These are phyloP conservation scores for Silurus asotus DNA, from an alignment of 2,113 vertebrate genomes.

Conservation along the genomic window DNA sequence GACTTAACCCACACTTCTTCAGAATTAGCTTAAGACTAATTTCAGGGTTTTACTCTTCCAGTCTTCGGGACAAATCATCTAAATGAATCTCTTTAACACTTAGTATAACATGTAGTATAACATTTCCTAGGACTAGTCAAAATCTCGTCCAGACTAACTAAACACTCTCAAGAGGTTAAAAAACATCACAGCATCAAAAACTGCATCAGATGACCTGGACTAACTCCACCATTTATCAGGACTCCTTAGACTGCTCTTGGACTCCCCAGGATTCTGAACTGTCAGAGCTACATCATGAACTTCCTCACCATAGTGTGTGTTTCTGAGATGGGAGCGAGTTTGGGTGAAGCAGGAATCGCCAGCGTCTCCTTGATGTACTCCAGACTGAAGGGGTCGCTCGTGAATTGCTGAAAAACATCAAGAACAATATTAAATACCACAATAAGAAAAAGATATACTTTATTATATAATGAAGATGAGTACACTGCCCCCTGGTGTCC, in stretches of 20 bases:
- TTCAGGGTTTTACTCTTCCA: no score
- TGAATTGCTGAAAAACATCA: slow-evolving; percentile 1
- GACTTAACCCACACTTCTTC: background rate
- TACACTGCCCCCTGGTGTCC: background rate
- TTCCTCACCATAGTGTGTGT: slow-evolving; percentile 63
- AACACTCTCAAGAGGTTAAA: background rate
- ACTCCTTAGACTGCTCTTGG: background rate
- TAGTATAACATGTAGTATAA: background rate
- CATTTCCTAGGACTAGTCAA: background rate
- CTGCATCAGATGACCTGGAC: background rate
- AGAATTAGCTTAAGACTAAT: background rate
- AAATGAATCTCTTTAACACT: no score
- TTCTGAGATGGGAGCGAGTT: slow-evolving; percentile 56
- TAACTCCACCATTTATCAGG: background rate
- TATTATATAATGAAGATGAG: no score
- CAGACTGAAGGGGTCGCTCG: slow-evolving; percentile 51
- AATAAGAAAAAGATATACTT: no score
- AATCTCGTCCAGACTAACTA: background rate
- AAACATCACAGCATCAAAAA: background rate
- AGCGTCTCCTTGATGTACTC: slow-evolving; percentile 54
- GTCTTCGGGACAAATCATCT: no score
- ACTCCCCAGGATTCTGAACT: no score
- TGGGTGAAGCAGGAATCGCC: slow-evolving; percentile 53
- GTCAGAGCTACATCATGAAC: no score
- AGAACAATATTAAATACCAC: background rate